Evolutionary conservation across 2,113 vertebrate genomes (phyloP).

Genomic region (Pangasianodon gigas): DNA sequence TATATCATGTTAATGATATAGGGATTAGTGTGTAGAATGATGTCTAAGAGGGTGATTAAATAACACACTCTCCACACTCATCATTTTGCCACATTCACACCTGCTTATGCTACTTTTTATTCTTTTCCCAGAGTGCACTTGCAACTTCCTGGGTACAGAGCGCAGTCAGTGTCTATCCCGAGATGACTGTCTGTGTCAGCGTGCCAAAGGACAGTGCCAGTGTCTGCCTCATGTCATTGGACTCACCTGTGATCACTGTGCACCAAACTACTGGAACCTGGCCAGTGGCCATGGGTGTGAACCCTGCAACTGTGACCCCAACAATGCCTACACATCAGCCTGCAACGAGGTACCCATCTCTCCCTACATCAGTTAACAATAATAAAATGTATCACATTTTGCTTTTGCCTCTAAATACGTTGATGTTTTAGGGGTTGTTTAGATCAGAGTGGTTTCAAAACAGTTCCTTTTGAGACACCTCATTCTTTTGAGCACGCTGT

Average conservation of each 20-base stretch:
- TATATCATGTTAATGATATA: background rate
- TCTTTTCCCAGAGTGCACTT: conserved; percentile 82
- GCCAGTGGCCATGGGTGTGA: conserved; percentile 84
- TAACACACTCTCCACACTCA: background rate
- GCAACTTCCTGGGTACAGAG: conserved; percentile 86
- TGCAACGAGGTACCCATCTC: conserved; percentile 85
- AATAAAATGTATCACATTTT: background rate
- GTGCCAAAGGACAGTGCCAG: conserved; percentile 84
- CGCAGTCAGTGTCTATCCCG: conserved; percentile 78
- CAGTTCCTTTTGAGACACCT: background rate
- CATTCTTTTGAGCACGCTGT: background rate
- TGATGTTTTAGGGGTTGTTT: background rate
- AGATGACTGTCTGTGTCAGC: conserved; percentile 84
- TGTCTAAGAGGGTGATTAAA: background rate
- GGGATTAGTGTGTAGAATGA: background rate
- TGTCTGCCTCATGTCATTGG: conserved; percentile 87
- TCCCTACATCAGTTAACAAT: background rate
- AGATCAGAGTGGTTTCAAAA: background rate
- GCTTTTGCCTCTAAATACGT: background rate
- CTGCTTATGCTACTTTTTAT: background rate
- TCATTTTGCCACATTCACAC: background rate
- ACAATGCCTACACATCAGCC: conserved; percentile 77
- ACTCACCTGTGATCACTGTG: conserved; percentile 87
- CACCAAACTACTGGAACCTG: conserved; percentile 91
- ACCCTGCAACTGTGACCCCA: conserved; percentile 83